A percentile compares a stretch with the other conserved stretches of the same genome.
Evolutionary conservation across 2,888 invertebrate genomes (phyloP).

Genomic region (Invenusta paracnida): DNA sequence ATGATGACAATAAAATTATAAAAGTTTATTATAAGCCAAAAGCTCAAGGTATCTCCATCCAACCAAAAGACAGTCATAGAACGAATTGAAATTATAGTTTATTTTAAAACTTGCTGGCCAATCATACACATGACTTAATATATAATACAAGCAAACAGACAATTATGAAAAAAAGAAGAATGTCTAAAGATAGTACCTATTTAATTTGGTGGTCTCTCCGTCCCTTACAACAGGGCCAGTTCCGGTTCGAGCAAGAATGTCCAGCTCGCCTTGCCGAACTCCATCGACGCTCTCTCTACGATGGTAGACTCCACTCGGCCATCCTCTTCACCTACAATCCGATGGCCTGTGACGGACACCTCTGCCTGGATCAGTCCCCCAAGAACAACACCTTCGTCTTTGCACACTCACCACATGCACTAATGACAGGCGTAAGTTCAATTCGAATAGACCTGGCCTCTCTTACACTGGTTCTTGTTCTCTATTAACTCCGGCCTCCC

Average conservation of each 20-base stretch:
- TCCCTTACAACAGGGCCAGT: slow-evolving; percentile 85
- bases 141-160: too few species aligned
- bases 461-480: too few species aligned
- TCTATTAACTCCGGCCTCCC: slow-evolving; percentile 58
- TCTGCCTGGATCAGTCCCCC: slow-evolving; percentile 94
- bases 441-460: slow-evolving; percentile 60
- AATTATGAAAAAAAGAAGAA: too few species aligned
- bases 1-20: too few species aligned
- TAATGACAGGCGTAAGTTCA: slow-evolving; percentile 77
- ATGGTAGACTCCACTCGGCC: slow-evolving; percentile 43
- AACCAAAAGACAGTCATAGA: too few species aligned
- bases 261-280: slow-evolving; percentile 93
- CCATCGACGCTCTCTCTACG: slow-evolving; percentile 72
- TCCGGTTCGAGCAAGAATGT: slow-evolving; percentile 99
- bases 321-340: slow-evolving; percentile 99
- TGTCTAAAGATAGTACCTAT: too few species aligned
- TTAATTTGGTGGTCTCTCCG: background rate
- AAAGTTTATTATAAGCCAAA: too few species aligned
- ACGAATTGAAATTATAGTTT: too few species aligned
- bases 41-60: too few species aligned
- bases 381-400: slow-evolving; percentile 95
- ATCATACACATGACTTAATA: too few species aligned
- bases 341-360: slow-evolving; percentile 95
- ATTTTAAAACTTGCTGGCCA: too few species aligned
- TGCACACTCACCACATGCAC: slow-evolving; percentile 96